These are phyloP conservation scores for Nomada ruficornis DNA, from an alignment of 2,888 invertebrate genomes.

Conservation along the genomic window DNA sequence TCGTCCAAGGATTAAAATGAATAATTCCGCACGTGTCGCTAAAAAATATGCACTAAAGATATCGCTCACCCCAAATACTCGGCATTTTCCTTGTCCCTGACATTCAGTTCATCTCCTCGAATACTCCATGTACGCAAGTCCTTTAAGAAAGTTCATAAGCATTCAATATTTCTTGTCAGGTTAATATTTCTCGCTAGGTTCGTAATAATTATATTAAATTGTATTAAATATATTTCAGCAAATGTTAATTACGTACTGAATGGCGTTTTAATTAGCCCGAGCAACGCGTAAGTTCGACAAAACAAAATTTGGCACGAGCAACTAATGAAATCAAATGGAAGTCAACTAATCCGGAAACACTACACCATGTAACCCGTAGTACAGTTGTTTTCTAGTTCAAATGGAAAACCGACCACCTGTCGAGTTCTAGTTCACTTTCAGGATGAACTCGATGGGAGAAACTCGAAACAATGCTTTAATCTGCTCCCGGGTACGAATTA, in stretches of 20 bases:
- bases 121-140: background rate
- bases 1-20: background rate
- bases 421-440: background rate
- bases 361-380: slow-evolving; percentile 4
- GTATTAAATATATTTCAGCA: too few relatives aligned
- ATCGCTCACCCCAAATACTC: background rate
- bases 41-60: slow-evolving; percentile 14
- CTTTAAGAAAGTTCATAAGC: too few relatives aligned
- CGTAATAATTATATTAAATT: too few relatives aligned
- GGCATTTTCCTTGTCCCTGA: background rate
- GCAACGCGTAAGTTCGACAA: background rate
- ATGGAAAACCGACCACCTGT: slow-evolving; percentile 23
- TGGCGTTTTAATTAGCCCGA: background rate
- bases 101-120: background rate
- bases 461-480: slow-evolving; percentile 34
- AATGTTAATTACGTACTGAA: too few relatives aligned
- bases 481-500: slow-evolving; percentile 4
- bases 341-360: background rate
- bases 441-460: background rate
- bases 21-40: background rate
- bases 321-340: slow-evolving; percentile 3
- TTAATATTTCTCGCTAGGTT: too few relatives aligned
- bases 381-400: slow-evolving; percentile 26
- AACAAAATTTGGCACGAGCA: background rate
- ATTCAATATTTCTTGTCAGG: too few relatives aligned